Conservation (phyloP, 2,888 invertebrate genomes). For the Caradrina kadenii region DNA sequence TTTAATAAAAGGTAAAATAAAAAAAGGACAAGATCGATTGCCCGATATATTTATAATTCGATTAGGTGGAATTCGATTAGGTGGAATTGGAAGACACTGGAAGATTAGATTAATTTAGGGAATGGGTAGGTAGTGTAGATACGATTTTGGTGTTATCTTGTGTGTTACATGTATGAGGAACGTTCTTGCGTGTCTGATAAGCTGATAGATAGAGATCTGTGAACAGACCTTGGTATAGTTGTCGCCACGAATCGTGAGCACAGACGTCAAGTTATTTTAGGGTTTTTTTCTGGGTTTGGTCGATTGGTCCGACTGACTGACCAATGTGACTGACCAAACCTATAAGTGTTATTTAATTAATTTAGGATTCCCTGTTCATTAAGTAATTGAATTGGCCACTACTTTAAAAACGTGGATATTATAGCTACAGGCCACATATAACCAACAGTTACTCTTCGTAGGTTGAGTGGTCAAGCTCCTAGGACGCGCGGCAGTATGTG, state of each 20-base stretch:
- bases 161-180: background rate
- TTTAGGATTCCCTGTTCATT: background rate
- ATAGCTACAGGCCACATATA: background rate
- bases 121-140: background rate
- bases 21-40: slow-evolving; percentile 1
- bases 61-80: background rate
- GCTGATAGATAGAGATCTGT: background rate
- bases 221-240: background rate
- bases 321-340: too few species aligned
- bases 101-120: slow-evolving; percentile 21
- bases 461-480: background rate
- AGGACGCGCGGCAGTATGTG: too few species aligned
- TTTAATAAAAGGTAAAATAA: too few species aligned
- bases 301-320: too few species aligned
- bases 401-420: background rate
- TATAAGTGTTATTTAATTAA: background rate
- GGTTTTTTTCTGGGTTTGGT: too few species aligned
- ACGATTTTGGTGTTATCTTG: slow-evolving; percentile 27
- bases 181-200: slow-evolving; percentile 1
- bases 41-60: background rate
- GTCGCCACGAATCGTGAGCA: too few species aligned
- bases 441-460: background rate
- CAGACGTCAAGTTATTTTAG: too few species aligned
- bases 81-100: background rate
- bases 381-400: too few species aligned